Evolutionary conservation across 1,140 invertebrate genomes (phyloP), one percentile per base, ranked within the genome.

Genomic region (Drosophila mayri): DNA sequence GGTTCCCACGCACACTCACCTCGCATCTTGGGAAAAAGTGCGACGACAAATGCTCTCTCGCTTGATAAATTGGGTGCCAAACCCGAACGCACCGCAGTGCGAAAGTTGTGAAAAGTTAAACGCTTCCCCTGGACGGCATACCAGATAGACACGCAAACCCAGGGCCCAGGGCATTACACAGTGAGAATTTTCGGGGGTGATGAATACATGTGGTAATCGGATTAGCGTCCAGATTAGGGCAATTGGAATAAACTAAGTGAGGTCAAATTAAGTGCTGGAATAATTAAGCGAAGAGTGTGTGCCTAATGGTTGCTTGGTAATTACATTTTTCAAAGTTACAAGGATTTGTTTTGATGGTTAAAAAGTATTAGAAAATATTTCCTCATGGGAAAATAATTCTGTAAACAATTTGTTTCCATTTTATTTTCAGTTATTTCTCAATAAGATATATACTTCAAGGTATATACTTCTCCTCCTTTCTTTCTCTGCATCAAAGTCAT

Each of bases 21-120:
- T 72, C 54, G 59, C 60, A 63, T 50, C 63, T 68, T 35, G 37
- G 76, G 54, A 72, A 16, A 28, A 63, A 50, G 79, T 70, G 79
- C 76, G 79, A 85, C 82, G 82, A 79, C 79, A 79, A 81, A 67
- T 75, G 76, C 65, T 58, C 83, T 37, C 28, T 7, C 52, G 46
- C 68, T 84, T 84, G 84, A 90, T 88, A 80, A 88, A 88, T 88
- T 85, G 81, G 81, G 85, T 88, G 81, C 78, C 85, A 90, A 88
- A 84, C 47, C 66, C 25, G 60, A 76, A 67, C 74, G 74, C 72
- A 67, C 73, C 72, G 61, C 73, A 62, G 61, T 64, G 70, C 83
- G 65, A 76, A 77, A 73, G 81, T 90, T 88, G 77, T 81, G 70
- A 88, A 81, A 88, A 88, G 85, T 88, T 88, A 88, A 88, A 88